Evolutionary conservation across 2,113 vertebrate species (phyloP).

Genomic region (Mionectes macconnelli): DNA sequence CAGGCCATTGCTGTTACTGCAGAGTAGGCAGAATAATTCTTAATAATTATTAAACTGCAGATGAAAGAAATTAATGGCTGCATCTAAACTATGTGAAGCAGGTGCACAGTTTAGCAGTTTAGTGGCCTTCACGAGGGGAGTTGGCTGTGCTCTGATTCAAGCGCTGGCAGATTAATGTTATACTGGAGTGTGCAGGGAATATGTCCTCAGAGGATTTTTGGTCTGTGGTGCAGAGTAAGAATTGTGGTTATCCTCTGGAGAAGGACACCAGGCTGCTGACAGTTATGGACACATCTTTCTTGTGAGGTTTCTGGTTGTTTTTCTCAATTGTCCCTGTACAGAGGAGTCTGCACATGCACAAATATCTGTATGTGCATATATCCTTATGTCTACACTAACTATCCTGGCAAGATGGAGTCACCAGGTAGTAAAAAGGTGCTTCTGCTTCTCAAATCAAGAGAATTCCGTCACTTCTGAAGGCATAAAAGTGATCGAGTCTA

Average conservation of each 20-base stretch:
- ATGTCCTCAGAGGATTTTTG: not conserved
- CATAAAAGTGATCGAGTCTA: not conserved
- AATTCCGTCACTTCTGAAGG: not conserved
- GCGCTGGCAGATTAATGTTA: not conserved
- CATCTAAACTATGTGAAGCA: not conserved
- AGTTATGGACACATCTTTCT: not conserved
- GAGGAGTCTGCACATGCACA: not conserved
- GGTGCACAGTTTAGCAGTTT: not conserved
- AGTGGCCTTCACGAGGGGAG: not conserved
- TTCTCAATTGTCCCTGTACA: not conserved
- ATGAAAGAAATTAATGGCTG: not conserved
- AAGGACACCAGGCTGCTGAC: not conserved
- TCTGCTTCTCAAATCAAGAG: not conserved
- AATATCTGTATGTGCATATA: not conserved
- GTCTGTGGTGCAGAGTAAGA: not conserved
- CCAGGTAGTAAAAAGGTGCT: not conserved
- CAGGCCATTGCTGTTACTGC: not conserved
- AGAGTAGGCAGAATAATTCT: not conserved
- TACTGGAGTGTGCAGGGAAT: not conserved
- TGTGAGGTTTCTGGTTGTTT: not conserved
- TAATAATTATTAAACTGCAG: conserved; percentile 31
- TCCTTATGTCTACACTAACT: not conserved
- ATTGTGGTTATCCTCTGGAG: not conserved
- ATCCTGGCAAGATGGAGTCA: not conserved
- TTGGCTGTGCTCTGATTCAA: not conserved